phyloP scores from a whole-genome alignment of 2,113 vertebrate genomes.

The Xyrauchen texanus region DNA sequence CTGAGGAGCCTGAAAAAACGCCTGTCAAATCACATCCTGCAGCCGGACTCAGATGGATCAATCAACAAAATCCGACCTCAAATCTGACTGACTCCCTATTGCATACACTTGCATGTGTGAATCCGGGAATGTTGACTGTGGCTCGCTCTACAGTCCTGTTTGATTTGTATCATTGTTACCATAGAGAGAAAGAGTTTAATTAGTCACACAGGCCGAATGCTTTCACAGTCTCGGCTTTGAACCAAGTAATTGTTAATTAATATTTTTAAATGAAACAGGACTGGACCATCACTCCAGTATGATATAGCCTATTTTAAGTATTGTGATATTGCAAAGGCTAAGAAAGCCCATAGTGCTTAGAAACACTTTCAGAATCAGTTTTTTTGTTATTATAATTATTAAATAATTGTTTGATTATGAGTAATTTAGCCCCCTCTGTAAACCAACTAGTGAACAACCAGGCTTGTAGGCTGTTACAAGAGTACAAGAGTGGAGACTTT shows the following conservation, averaged over 20 bases:
- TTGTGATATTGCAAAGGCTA: too few species aligned
- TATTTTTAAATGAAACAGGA: too few species aligned
- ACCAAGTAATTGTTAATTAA: neutral
- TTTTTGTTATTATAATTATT: neutral
- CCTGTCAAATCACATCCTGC: slow-evolving; percentile 21
- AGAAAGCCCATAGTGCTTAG: neutral
- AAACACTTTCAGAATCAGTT: neutral
- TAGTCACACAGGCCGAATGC: too few species aligned
- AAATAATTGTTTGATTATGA: neutral
- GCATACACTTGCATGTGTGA: slow-evolving; percentile 24
- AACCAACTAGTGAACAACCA: neutral
- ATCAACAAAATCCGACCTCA: slow-evolving; percentile 3
- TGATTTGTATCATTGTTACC: slow-evolving; percentile 22
- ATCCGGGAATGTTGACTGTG: neutral
- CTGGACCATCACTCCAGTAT: too few species aligned
- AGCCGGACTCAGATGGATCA: slow-evolving; percentile 24
- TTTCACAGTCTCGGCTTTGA: neutral
- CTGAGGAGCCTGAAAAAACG: slow-evolving; percentile 22
- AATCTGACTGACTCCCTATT: slow-evolving; percentile 26
- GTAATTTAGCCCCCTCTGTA: slow-evolving; percentile 14
- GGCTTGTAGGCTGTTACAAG: neutral
- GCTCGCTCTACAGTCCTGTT: slow-evolving; percentile 22
- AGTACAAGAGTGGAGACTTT: too few species aligned
- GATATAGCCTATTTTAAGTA: too few species aligned
- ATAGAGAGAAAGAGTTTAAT: neutral